These are phyloP conservation scores for Todiramphus chloris DNA, from an alignment of 2,113 vertebrate species.

Conservation along the genomic window DNA sequence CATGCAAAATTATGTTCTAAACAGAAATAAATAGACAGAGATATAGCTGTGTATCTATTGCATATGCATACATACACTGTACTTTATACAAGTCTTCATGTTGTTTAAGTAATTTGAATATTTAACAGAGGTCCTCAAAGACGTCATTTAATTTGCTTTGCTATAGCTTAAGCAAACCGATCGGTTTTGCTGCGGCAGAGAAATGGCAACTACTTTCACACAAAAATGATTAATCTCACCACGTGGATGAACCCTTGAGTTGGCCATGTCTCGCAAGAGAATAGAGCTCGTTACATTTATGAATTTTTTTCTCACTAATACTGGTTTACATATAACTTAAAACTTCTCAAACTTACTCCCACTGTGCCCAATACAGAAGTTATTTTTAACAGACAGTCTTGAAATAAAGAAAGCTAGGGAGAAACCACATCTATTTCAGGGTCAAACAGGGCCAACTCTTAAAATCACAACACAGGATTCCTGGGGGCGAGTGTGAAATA, in stretches of 20 bases:
- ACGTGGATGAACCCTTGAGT: not conserved
- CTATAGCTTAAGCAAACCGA: not conserved
- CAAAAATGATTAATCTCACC: not conserved
- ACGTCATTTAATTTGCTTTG: rapidly evolving
- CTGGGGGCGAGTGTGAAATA: constrained; percentile 45
- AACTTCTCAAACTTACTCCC: constrained; percentile 19
- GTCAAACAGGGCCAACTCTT: constrained; percentile 28
- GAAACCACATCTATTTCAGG: constrained; percentile 7
- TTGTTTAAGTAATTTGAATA: not conserved
- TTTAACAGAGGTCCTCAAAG: not conserved
- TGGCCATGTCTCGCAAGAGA: not conserved
- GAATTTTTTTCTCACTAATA: constrained; percentile 36
- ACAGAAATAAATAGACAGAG: not conserved
- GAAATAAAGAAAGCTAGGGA: constrained; percentile 20
- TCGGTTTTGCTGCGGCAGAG: not conserved
- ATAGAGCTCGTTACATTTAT: not conserved
- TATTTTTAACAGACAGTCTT: constrained; percentile 35
- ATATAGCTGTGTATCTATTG: not conserved
- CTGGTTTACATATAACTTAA: constrained; percentile 15
- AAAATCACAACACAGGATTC: constrained; percentile 55
- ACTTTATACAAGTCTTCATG: not conserved
- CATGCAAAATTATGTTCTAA: not conserved
- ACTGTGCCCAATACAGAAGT: not conserved
- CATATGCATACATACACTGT: rapidly evolving
- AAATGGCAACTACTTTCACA: not conserved